phyloP scores from a whole-genome alignment of 2,888 invertebrate species.

The Agrypnus murinus region DNA sequence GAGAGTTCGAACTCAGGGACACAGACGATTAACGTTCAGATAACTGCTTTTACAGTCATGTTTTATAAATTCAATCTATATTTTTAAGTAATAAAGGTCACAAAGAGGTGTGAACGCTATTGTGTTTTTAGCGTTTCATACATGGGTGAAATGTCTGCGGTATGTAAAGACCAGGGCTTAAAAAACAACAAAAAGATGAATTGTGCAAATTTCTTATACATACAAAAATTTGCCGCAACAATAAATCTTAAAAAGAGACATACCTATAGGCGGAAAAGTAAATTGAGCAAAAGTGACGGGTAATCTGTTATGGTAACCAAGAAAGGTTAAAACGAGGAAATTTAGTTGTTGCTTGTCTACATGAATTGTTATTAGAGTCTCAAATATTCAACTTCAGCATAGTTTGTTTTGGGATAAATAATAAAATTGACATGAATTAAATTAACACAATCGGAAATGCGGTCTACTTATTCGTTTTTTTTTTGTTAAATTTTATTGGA shows the following conservation, averaged over 20 bases:
- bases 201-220: too few species aligned
- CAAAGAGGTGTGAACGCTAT: conserved; percentile 23
- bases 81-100: conserved; percentile 27
- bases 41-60: conserved; percentile 31
- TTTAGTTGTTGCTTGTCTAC: too few species aligned
- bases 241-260: too few species aligned
- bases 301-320: conserved; percentile 3
- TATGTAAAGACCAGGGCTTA: too few species aligned
- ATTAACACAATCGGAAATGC: conserved; percentile 18
- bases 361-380: too few species aligned
- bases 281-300: background rate
- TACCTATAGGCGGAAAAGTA: too few species aligned
- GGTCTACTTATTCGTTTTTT: conserved; percentile 12
- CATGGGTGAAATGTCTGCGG: background rate
- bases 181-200: too few species aligned
- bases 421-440: too few species aligned
- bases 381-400: too few species aligned
- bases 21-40: conserved; percentile 32
- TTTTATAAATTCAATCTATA: conserved; percentile 13
- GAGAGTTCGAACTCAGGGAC: conserved; percentile 29
- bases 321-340: conserved; percentile 14
- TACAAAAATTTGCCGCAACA: too few species aligned
- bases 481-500: background rate
- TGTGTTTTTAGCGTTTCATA: conserved; percentile 4
- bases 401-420: too few species aligned